A percentile compares a stretch with the other conserved stretches of the same genome.
Evolutionary conservation across 2,797 vertebrate species (phyloP).

Genomic region (Acrocephalus scirpaceus): DNA sequence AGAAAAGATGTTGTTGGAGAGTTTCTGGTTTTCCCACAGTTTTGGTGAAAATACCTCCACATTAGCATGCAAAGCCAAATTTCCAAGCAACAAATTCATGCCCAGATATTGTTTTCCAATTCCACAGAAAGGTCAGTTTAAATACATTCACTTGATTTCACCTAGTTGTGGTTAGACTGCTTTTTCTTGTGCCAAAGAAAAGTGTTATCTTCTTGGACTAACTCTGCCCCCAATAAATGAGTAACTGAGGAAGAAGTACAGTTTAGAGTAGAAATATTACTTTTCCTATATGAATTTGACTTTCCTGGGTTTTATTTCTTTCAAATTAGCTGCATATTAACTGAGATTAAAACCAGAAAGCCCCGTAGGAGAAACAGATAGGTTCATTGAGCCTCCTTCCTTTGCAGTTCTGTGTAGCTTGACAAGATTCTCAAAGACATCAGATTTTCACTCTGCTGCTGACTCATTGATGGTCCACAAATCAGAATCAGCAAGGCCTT

Average conservation of each 20-base stretch:
- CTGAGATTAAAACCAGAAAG: not conserved
- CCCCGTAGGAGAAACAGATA: not conserved
- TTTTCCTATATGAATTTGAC: not conserved
- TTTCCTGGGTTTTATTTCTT: not conserved
- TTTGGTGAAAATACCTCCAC: not conserved
- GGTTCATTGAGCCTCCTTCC: not conserved
- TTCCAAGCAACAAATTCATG: not conserved
- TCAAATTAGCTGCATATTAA: not conserved
- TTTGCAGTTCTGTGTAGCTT: not conserved
- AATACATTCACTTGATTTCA: not conserved
- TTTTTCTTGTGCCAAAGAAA: not conserved
- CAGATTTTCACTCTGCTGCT: not conserved
- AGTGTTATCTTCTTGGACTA: not conserved
- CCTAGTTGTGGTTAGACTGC: not conserved
- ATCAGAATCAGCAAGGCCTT: not conserved
- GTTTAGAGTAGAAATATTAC: not conserved
- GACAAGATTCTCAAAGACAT: not conserved
- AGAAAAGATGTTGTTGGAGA: not conserved
- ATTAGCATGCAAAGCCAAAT: not conserved
- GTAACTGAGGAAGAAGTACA: not conserved
- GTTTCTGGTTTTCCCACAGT: not conserved
- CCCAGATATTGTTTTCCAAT: not conserved
- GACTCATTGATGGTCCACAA: not conserved
- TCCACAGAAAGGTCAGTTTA: not conserved
- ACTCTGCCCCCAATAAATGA: not conserved